Evolutionary conservation across 2,797 vertebrate genomes (phyloP).

Genomic region (Melanotaenia trifasciata): DNA sequence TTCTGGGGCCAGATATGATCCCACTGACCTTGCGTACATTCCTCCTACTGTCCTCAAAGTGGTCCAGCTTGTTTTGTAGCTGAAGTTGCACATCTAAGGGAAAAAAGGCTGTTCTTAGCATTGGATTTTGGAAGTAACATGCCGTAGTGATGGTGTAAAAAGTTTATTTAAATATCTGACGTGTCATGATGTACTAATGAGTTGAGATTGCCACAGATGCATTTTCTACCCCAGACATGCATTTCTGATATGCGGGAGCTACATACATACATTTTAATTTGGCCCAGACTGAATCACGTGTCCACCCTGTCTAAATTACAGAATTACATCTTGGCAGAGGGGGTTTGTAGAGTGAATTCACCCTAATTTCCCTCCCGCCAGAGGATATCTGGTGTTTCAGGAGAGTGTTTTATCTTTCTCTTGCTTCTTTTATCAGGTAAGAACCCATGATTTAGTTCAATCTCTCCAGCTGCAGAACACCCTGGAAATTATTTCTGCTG

Average conservation of each 20-base stretch:
- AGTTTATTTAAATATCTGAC: conserved; percentile 18
- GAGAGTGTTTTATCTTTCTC: conserved; percentile 64
- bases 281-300: conserved; percentile 48
- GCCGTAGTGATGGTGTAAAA: conserved; percentile 1
- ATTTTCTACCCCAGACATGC: conserved; percentile 67
- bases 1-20: conserved; percentile 62
- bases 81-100: conserved; percentile 1
- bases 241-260: conserved; percentile 80
- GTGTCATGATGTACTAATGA: conserved; percentile 14
- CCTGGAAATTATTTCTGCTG: conserved; percentile 71
- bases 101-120: conserved; percentile 4
- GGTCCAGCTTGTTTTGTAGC: conserved; percentile 55
- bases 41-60: conserved; percentile 51
- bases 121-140: neutral
- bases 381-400: conserved; percentile 74
- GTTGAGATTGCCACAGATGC: conserved; percentile 10
- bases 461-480: conserved; percentile 49
- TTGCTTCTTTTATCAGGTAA: conserved; percentile 75
- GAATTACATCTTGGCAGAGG: conserved; percentile 77
- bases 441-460: conserved; percentile 68
- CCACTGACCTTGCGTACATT: conserved; percentile 61
- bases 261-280: conserved; percentile 79
- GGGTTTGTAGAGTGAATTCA: conserved; percentile 60
- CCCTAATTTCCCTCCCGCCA: conserved; percentile 71
- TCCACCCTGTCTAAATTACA: conserved; percentile 78